Percentiles rank a stretch among this genome's conserved stretches.
Conservation (phyloP, 2,113 vertebrate species). For the Peucedramus taeniatus region DNA sequence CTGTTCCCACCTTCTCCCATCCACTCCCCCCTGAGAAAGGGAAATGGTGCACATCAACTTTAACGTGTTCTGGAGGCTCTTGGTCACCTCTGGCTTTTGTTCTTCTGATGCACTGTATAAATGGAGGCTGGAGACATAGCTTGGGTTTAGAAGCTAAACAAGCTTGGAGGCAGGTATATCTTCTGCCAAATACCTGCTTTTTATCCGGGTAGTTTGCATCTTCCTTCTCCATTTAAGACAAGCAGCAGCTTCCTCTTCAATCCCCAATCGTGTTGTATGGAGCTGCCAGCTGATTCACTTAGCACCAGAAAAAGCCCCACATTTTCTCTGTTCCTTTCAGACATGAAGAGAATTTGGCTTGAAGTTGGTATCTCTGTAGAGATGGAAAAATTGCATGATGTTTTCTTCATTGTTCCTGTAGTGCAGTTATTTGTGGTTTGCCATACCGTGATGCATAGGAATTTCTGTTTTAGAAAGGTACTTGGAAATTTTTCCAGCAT, state of each 20-base stretch:
- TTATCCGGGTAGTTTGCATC: neutral
- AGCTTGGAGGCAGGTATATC: neutral
- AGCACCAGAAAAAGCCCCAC: fast-evolving
- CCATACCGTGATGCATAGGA: neutral
- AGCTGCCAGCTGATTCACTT: neutral
- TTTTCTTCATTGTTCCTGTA: neutral
- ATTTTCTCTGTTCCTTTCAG: neutral
- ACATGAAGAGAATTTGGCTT: neutral
- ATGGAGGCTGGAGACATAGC: neutral
- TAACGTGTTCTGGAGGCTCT: fast-evolving
- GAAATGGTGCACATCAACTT: neutral
- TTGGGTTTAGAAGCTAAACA: neutral
- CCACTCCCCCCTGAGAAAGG: neutral
- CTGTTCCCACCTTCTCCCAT: neutral
- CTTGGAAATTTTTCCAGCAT: neutral
- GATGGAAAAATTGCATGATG: neutral
- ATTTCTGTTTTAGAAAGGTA: neutral
- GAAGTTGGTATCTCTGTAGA: neutral
- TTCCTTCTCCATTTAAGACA: neutral
- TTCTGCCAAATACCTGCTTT: neutral
- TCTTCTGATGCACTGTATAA: fast-evolving
- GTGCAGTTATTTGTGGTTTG: neutral
- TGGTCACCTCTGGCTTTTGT: neutral
- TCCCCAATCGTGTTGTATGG: neutral
- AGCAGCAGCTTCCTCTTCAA: neutral